Evolutionary conservation across 30 jellyfish, hydroid and myxozoan species (phyloP).

Genomic region (Aurelia aurita): DNA sequence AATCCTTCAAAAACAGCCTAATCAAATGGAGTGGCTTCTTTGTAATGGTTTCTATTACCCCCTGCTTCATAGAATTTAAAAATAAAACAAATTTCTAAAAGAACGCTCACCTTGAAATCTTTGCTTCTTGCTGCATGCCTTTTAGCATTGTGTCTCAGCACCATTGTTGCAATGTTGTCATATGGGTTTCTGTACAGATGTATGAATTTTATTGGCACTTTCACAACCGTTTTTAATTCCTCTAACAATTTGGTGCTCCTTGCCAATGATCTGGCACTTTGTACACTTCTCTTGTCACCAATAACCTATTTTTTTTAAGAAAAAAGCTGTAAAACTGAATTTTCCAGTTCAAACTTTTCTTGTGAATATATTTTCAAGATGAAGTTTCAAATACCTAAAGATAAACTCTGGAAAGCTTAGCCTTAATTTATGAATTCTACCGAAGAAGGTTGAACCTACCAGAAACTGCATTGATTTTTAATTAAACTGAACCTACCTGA

Average conservation of each 20-base stretch:
- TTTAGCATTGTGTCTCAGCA: slow-evolving; percentile 24
- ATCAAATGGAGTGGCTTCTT: too few relatives aligned
- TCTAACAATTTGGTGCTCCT: not conserved
- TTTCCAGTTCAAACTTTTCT: too few relatives aligned
- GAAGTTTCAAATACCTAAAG: too few relatives aligned
- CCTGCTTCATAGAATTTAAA: too few relatives aligned
- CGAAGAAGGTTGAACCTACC: too few relatives aligned
- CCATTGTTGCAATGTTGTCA: slow-evolving; percentile 85
- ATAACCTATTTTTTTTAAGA: slow-evolving; percentile 38
- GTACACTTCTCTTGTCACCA: slow-evolving; percentile 79
- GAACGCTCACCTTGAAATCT: slow-evolving; percentile 24
- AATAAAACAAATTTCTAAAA: too few relatives aligned
- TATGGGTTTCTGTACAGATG: slow-evolving; percentile 80
- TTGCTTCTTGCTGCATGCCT: slow-evolving; percentile 29
- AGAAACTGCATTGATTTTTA: too few relatives aligned
- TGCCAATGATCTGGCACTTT: slow-evolving; percentile 36
- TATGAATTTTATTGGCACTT: slow-evolving; percentile 69
- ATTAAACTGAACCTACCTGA: slow-evolving; percentile 45
- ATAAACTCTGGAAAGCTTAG: too few relatives aligned
- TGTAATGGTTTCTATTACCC: too few relatives aligned
- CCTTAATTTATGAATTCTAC: too few relatives aligned
- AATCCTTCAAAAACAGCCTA: too few relatives aligned
- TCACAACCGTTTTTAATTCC: slow-evolving; percentile 15
- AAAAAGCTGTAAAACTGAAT: not conserved
- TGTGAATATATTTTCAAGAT: too few relatives aligned